A percentile compares a stretch with the other conserved stretches of the same genome.
phyloP scores from a whole-genome alignment of 2,797 vertebrate genomes.

The Alauda arvensis region DNA sequence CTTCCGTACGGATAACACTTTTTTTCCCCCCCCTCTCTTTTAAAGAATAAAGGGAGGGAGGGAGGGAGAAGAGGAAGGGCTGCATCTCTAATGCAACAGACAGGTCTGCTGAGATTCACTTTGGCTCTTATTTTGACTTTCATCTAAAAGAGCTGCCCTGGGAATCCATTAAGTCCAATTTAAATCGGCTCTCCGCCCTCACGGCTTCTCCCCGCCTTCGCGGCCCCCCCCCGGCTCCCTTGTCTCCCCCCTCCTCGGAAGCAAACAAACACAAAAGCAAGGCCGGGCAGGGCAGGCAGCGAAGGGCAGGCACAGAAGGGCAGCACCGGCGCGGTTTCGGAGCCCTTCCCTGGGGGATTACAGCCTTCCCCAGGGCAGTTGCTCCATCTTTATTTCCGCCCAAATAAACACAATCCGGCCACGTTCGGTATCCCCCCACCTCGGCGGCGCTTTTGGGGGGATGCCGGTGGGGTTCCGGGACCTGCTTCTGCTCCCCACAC shows the following conservation, averaged over 20 bases:
- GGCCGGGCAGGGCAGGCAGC: conserved; percentile 23
- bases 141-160: conserved; percentile 55
- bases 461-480: accelerated
- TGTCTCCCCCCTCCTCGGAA: not conserved
- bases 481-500: not conserved
- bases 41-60: conserved; percentile 39
- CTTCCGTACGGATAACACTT: conserved; percentile 49
- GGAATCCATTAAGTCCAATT: conserved; percentile 67
- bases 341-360: not conserved
- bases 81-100: conserved; percentile 67
- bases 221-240: not conserved
- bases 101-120: conserved; percentile 64
- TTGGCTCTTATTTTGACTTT: conserved; percentile 69
- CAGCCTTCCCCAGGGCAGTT: not conserved
- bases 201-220: conserved; percentile 41
- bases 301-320: conserved; percentile 3
- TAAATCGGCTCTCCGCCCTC: conserved; percentile 56
- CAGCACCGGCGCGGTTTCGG: not conserved
- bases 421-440: not conserved
- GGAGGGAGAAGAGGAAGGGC: conserved; percentile 14
- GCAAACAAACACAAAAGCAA: conserved; percentile 49
- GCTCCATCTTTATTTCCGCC: conserved; percentile 4
- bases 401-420: conserved; percentile 11
- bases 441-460: not conserved
- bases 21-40: not conserved